Percentiles rank a stretch among this genome's conserved stretches.
Conservation (phyloP, 2,113 vertebrate species). For the Oenanthe oenanthe region DNA sequence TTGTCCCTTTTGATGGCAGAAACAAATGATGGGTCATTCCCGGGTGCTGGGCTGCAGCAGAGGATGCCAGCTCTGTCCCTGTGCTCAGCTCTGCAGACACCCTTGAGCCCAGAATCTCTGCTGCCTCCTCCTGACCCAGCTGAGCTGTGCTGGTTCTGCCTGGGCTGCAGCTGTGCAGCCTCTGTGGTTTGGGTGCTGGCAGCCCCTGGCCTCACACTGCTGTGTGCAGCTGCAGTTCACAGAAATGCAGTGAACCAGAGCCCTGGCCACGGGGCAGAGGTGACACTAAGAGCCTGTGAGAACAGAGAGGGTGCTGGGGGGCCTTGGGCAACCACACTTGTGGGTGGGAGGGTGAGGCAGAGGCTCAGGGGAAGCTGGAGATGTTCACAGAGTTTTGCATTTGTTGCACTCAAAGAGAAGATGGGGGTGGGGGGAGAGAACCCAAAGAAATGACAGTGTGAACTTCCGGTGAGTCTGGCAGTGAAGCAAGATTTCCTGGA, state of each 20-base stretch:
- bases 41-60: background rate
- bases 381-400: background rate
- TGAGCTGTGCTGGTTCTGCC: background rate
- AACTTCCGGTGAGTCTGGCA: background rate
- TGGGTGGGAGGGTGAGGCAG: conserved; percentile 1
- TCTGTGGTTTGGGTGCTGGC: conserved; percentile 49
- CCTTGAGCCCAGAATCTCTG: background rate
- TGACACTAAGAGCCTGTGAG: conserved; percentile 35
- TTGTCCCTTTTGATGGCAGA: background rate
- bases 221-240: conserved; percentile 69
- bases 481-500: conserved; percentile 48
- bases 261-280: conserved; percentile 33
- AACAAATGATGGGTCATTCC: background rate
- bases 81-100: background rate
- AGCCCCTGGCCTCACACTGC: background rate
- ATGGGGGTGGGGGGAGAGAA: background rate
- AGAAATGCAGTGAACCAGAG: conserved; percentile 64
- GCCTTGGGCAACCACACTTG: background rate
- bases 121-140: background rate
- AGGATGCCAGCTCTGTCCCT: background rate
- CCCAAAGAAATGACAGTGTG: background rate
- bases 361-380: conserved; percentile 39
- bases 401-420: background rate
- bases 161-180: conserved; percentile 12
- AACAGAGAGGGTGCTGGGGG: background rate